phyloP scores from a whole-genome alignment of 2,888 invertebrate species.

The Bibio marci region DNA sequence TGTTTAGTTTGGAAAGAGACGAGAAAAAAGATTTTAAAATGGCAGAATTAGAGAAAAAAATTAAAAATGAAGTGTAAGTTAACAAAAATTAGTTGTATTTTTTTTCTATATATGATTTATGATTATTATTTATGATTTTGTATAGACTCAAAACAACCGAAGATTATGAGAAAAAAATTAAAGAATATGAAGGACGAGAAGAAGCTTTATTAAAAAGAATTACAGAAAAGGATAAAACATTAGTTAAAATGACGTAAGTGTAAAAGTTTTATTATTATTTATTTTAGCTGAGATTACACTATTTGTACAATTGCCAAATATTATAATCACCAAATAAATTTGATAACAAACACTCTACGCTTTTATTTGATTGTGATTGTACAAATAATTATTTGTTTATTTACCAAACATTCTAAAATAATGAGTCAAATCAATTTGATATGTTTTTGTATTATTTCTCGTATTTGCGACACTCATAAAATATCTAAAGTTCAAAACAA shows the following conservation, averaged over 20 bases:
- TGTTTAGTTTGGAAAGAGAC: slow-evolving; percentile 19
- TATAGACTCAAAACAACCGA: slow-evolving; percentile 11
- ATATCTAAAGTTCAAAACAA: no score
- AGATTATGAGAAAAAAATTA: slow-evolving; percentile 29
- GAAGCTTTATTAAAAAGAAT: slow-evolving; percentile 28
- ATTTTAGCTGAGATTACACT: no score
- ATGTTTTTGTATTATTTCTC: no score
- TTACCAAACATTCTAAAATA: no score
- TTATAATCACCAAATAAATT: no score
- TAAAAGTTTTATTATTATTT: no score
- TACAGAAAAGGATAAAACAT: slow-evolving; percentile 29
- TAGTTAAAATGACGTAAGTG: slow-evolving; percentile 25
- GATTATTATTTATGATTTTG: not conserved
- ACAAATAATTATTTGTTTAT: no score
- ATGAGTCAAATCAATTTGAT: no score
- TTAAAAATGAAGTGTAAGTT: slow-evolving; percentile 29
- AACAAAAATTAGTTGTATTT: not conserved
- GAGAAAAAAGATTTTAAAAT: slow-evolving; percentile 27
- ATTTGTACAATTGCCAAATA: no score
- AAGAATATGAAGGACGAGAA: slow-evolving; percentile 28
- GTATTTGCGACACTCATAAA: no score
- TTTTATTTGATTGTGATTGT: no score
- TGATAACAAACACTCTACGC: no score
- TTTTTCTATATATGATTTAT: not conserved
- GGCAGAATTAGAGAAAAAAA: slow-evolving; percentile 29